Conservation (phyloP, 2,888 invertebrate species). For the Leptinotarsa haldemani region DNA sequence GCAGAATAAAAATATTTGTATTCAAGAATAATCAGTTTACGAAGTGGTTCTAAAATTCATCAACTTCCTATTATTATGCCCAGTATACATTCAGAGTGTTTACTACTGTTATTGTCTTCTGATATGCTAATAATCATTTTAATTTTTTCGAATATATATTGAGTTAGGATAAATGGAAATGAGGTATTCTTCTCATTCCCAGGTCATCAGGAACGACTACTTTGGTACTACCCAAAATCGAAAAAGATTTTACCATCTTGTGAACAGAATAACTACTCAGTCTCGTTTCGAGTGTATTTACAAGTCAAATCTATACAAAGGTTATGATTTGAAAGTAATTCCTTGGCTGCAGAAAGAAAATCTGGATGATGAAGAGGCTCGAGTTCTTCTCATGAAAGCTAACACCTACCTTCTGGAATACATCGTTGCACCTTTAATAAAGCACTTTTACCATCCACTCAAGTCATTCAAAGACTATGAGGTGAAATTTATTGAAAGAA, state of each 20-base stretch:
- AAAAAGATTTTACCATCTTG: slow-evolving; percentile 24
- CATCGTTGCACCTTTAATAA: slow-evolving; percentile 48
- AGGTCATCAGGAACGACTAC: slow-evolving; percentile 27
- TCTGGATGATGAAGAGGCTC: slow-evolving; percentile 22
- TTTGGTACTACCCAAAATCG: slow-evolving; percentile 23
- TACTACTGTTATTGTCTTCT: too few relatives aligned
- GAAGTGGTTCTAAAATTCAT: too few relatives aligned
- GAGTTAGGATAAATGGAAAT: slow-evolving; percentile 2
- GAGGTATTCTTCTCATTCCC: neutral
- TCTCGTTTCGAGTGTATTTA: slow-evolving; percentile 46
- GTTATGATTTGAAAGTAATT: slow-evolving; percentile 40
- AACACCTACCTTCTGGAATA: slow-evolving; percentile 44
- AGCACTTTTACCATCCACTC: slow-evolving; percentile 44
- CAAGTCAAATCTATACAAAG: slow-evolving; percentile 35
- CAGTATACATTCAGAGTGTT: too few relatives aligned
- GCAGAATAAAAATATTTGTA: too few relatives aligned
- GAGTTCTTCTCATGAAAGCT: slow-evolving; percentile 25
- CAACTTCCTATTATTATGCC: too few relatives aligned
- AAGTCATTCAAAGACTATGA: slow-evolving; percentile 38
- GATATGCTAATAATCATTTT: too few relatives aligned
- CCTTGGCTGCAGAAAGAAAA: slow-evolving; percentile 39
- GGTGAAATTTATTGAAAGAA: slow-evolving; percentile 42
- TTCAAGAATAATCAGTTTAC: too few relatives aligned
- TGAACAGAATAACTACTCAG: slow-evolving; percentile 45
- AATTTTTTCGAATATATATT: neutral